Evolutionary conservation across 35 echinoderm and acorn worm genomes (phyloP), one percentile per base, ranked within the genome.

Genomic region (Acanthaster planci): DNA sequence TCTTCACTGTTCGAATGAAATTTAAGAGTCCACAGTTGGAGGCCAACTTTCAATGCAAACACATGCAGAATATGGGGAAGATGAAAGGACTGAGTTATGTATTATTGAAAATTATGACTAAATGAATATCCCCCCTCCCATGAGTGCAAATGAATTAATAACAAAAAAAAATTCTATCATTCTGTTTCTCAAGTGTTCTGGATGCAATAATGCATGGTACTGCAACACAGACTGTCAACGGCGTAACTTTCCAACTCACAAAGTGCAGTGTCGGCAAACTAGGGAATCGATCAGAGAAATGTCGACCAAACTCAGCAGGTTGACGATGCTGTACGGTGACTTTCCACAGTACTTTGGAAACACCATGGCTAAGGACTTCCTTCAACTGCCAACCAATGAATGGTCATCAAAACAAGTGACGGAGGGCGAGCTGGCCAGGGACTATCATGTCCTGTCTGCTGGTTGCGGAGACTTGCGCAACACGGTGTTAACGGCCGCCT

Each of bases 381-480:
- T 72, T 31, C 26, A 29, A 31, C 64, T 72, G 22, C 21, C 14
- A 19, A 72, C 22, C 64, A 72, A 72, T 72, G 64, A 72, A 72
- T 72, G 64, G 64, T 72, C 64, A 14, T 19, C 21, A 35, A 30
- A 72, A 9, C 2, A 12, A 31, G 1, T 72, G 18, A 29, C 18
- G 2, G 64, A 72, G 29, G 3, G 30, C 10, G 19, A 29, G 26
- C 26, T 3, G 7, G 6, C 18, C 12, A 47, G 42, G 42, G 42
- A 47, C 42, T 47, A 47, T 56, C 57, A 77, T 59, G 59, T 89
- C 22, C 55, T 93, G 37, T 64, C 86, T 8, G 72, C 86, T 39
- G 91, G 80, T 51, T 82, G 67, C 51, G 91, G 91, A 9, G 86
- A 93, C 23, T 39, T 93, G 8, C 40, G 86, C 34, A 81, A 93